Percentiles rank a stretch among this genome's conserved stretches.
These are phyloP conservation scores for Torymus auratus DNA, from an alignment of 2,888 invertebrate genomes.

Conservation along the genomic window DNA sequence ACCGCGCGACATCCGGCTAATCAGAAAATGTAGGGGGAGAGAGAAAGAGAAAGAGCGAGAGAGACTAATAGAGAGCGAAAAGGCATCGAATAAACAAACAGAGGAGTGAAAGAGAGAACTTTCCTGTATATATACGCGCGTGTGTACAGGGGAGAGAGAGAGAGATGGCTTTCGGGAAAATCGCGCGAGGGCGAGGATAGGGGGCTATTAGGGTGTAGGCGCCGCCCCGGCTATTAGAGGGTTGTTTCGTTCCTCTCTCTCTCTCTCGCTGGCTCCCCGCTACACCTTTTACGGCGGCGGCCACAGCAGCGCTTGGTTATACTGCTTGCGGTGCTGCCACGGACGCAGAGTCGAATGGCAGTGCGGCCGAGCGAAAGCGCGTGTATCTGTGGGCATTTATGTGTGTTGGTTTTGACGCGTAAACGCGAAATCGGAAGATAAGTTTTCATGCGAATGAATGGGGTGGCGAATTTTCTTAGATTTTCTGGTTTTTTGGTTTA, in stretches of 20 bases:
- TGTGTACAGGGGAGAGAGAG: constrained; percentile 56
- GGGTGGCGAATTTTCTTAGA: too few relatives aligned
- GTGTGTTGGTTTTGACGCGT: too few relatives aligned
- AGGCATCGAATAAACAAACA: constrained; percentile 77
- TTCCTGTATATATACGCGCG: constrained; percentile 49
- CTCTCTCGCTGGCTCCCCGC: too few relatives aligned
- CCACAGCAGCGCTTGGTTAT: constrained; percentile 11
- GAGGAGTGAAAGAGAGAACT: constrained; percentile 61
- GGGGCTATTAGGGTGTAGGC: constrained; percentile 76
- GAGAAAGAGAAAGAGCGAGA: constrained; percentile 27
- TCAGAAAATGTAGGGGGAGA: constrained; percentile 74
- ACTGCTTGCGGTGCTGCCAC: constrained; percentile 10
- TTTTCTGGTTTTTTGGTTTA: too few relatives aligned
- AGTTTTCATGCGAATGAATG: too few relatives aligned
- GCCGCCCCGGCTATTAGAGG: constrained; percentile 77
- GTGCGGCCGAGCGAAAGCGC: background rate
- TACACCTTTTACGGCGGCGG: background rate
- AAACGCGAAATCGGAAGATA: too few relatives aligned
- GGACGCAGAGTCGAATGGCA: background rate
- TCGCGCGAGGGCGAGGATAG: constrained; percentile 63
- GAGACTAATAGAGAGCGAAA: constrained; percentile 77
- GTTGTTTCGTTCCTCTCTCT: constrained; percentile 67
- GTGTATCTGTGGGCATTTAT: too few relatives aligned
- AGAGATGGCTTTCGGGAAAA: constrained; percentile 54
- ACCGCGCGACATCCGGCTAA: constrained; percentile 73